phyloP scores from a whole-genome alignment of 1,140 invertebrate genomes.

The Habropoda laboriosa region DNA sequence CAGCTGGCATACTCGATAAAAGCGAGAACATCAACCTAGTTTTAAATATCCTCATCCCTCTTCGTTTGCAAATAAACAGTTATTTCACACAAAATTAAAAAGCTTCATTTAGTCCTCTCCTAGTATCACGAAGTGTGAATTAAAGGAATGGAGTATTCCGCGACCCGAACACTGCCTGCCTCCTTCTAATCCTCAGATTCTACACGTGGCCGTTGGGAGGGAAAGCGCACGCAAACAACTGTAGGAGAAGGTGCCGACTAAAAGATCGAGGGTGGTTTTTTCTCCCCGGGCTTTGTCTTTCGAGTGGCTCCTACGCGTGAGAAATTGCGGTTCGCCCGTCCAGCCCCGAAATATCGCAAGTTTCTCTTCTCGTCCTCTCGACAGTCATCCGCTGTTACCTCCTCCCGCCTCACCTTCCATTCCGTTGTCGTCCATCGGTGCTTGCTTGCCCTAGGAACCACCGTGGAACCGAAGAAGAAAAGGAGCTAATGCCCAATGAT shows the following conservation, averaged over 20 bases:
- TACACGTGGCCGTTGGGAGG: neutral
- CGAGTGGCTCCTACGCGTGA: constrained; percentile 23
- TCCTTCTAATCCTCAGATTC: neutral
- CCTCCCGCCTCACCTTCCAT: neutral
- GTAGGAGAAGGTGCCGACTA: neutral
- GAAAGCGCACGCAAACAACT: neutral
- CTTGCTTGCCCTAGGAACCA: neutral
- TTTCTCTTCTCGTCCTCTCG: constrained; percentile 6
- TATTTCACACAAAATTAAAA: too few relatives aligned
- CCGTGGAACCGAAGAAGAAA: constrained; percentile 35
- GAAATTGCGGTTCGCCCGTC: constrained; percentile 44
- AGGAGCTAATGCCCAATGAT: constrained; percentile 57
- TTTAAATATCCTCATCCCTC: too few relatives aligned
- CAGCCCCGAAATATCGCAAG: constrained; percentile 38
- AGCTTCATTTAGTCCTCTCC: too few relatives aligned
- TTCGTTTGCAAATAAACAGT: too few relatives aligned
- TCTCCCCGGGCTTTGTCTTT: neutral
- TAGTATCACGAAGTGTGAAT: too few relatives aligned
- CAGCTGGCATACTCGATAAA: too few relatives aligned
- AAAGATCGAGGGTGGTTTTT: neutral
- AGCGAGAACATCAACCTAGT: too few relatives aligned
- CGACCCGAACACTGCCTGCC: neutral
- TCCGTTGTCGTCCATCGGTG: neutral
- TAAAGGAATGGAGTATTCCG: too few relatives aligned
- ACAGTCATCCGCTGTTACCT: constrained; percentile 23